phyloP scores from a whole-genome alignment of 2,888 invertebrate genomes.

The Apamea crenata region DNA sequence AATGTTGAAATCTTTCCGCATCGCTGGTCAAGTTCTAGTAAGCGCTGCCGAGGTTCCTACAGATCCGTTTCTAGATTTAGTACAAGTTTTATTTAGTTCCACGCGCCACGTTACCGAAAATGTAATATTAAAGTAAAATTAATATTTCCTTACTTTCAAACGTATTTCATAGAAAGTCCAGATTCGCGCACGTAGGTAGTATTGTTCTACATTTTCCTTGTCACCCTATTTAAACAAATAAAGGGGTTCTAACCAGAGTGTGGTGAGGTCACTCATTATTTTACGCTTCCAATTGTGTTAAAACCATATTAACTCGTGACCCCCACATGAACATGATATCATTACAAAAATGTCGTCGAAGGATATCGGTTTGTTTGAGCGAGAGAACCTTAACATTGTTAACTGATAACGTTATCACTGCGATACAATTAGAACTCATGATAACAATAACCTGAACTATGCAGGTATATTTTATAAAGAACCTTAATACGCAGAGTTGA shows the following conservation, averaged over 20 bases:
- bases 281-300: background rate
- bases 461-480: constrained; percentile 5
- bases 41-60: too few species aligned
- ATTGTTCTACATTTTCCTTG: constrained; percentile 13
- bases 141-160: constrained; percentile 1
- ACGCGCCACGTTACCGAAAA: background rate
- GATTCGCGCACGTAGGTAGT: background rate
- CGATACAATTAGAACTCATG: constrained; percentile 44
- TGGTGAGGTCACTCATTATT: constrained; percentile 22
- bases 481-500: background rate
- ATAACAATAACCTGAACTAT: constrained; percentile 32
- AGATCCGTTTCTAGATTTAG: background rate
- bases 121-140: background rate
- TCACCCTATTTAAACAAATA: background rate
- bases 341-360: constrained; percentile 10
- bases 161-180: constrained; percentile 11
- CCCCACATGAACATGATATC: constrained; percentile 5
- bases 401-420: constrained; percentile 66
- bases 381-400: constrained; percentile 65
- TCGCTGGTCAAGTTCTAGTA: constrained; percentile 12
- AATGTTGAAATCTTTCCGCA: background rate
- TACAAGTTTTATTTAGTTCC: constrained; percentile 5
- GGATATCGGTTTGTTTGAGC: constrained; percentile 23
- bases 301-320: background rate
- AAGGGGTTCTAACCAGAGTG: background rate